phyloP scores from a whole-genome alignment of 1,140 invertebrate genomes.

The Aculops lycopersici region DNA sequence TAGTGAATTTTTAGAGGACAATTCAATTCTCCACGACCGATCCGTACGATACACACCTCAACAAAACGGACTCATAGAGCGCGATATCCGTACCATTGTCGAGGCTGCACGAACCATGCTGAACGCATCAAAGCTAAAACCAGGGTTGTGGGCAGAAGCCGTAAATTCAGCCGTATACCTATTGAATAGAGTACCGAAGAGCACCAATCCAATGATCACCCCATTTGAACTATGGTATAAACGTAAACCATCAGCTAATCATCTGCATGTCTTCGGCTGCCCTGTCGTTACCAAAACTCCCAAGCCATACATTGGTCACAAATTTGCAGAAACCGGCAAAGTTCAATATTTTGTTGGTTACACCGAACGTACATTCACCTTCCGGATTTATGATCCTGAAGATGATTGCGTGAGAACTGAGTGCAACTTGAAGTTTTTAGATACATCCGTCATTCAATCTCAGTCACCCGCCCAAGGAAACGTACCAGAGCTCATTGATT shows the following conservation, averaged over 20 bases:
- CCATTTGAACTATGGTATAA: slow-evolving; percentile 10
- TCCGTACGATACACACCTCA: slow-evolving; percentile 1
- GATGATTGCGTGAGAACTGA: neutral
- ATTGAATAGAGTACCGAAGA: slow-evolving; percentile 3
- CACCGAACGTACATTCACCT: neutral
- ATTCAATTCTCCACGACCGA: neutral
- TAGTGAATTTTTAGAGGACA: neutral
- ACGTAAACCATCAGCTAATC: slow-evolving; percentile 9
- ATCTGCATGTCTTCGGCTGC: slow-evolving; percentile 14
- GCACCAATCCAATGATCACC: slow-evolving; percentile 1
- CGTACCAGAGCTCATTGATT: neutral
- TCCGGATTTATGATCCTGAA: neutral
- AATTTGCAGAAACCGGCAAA: neutral
- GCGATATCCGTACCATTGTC: slow-evolving; percentile 1
- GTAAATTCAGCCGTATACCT: slow-evolving; percentile 7
- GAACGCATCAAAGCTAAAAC: neutral
- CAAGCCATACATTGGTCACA: neutral
- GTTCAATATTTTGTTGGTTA: neutral
- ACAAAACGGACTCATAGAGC: slow-evolving; percentile 1
- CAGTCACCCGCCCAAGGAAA: neutral
- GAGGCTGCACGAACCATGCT: slow-evolving; percentile 2
- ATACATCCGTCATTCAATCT: neutral
- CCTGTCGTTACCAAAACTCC: slow-evolving; percentile 2
- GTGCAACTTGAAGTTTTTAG: neutral
- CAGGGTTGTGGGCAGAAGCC: slow-evolving; percentile 5